Conservation (phyloP, 2,797 vertebrate species). For the Spheniscus humboldti region DNA sequence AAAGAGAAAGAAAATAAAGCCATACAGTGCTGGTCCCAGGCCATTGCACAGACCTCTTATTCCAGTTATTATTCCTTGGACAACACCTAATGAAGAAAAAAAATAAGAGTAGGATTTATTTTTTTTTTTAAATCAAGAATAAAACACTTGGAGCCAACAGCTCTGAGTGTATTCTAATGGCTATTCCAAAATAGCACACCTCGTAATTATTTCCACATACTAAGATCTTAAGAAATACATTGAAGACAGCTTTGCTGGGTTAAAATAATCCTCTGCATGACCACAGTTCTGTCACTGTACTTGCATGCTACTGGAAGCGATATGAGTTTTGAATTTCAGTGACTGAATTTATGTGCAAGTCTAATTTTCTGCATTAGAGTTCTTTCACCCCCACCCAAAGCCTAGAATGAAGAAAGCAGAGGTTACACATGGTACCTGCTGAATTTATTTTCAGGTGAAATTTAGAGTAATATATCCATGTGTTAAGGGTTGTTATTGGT, state of each 20-base stretch:
- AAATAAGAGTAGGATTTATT: rapidly evolving
- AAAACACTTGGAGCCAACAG: background rate
- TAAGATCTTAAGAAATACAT: background rate
- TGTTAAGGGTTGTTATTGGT: background rate
- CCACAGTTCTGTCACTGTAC: background rate
- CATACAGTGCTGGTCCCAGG: constrained; percentile 91
- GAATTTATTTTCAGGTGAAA: background rate
- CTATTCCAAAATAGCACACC: background rate
- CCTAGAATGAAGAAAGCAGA: background rate
- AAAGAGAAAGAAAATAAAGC: constrained; percentile 94
- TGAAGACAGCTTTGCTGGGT: background rate
- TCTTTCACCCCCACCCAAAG: background rate
- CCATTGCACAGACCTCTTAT: constrained; percentile 94
- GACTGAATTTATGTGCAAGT: background rate
- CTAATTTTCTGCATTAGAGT: background rate
- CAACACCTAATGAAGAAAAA: constrained; percentile 75
- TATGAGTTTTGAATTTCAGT: background rate
- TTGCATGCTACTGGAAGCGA: background rate
- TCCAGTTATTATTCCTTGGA: constrained; percentile 94
- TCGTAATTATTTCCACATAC: background rate
- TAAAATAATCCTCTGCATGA: background rate
- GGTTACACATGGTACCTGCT: background rate
- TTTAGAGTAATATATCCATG: background rate
- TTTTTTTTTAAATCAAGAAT: background rate
- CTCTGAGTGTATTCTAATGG: background rate